Evolutionary conservation across 2,888 invertebrate species (phyloP), one percentile per base, ranked within the genome.

Genomic region (Brachyptera putata): DNA sequence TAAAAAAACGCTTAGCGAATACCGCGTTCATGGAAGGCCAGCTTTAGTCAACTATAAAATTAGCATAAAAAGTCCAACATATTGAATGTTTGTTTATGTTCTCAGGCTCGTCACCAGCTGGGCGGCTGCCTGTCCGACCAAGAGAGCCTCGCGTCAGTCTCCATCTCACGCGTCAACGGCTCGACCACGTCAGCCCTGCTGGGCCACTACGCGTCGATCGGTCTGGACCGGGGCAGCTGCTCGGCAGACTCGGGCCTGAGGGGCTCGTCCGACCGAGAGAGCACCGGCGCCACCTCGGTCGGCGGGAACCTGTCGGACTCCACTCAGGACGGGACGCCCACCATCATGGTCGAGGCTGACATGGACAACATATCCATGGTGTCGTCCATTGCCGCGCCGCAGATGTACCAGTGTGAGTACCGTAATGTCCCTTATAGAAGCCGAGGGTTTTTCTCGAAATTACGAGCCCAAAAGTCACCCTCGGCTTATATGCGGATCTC

Each of bases 161-260:
- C 81, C 1, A 74, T 81, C 1, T 78, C 79, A 62, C 78, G 78
- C 67, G 74, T 79, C 46, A 80, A 79, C 63, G 85, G 86, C 3
- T 68, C 56, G 66, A 61, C 64, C 14, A 58, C 62, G 18, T n/a
- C n/a, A n/a, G 57, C 53, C 14, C 56, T 49, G 16, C 62, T 50
- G 16, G 79, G 85, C 68, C 70, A 21, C 72, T 72, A 63, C 69
- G 77, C 74, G 13, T 78, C 75, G 50, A 78, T 75, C 11, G 76
- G 72, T 41, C 82, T 78, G 1, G 91, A 91, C 72, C 79, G 91
- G 41, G 90, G 90, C 64, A 90, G 90, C 69, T 90, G 90, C 76
- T 90, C 90, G 69, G 91, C 91, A 13, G 92, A 92, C 74, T 91
- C 91, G 22, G 91, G 91, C 3, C 87, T 91, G 16, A 80, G 91